Conservation (phyloP, 1,140 invertebrate genomes). For the Lethocerus indicus region DNA sequence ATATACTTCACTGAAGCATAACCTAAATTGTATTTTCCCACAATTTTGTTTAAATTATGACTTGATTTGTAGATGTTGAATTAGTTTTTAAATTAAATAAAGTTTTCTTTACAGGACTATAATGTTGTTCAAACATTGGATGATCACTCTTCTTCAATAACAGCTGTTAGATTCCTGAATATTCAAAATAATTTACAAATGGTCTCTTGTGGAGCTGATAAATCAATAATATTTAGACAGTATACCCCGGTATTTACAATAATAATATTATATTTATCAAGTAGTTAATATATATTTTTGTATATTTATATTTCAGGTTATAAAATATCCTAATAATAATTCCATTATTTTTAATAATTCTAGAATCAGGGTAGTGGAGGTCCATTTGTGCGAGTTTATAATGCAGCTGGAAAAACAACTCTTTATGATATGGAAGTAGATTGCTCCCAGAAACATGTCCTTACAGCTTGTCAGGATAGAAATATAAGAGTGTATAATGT, state of each 20-base stretch:
- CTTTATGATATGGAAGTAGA: slow-evolving; percentile 96
- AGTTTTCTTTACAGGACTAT: slow-evolving; percentile 42
- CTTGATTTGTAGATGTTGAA: not conserved
- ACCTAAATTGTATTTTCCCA: too few relatives aligned
- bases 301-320: too few relatives aligned
- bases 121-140: slow-evolving; percentile 82
- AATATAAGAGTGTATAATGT: slow-evolving; percentile 89
- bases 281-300: too few relatives aligned
- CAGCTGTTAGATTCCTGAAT: slow-evolving; percentile 73
- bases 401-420: slow-evolving; percentile 83
- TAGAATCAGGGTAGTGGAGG: too few relatives aligned
- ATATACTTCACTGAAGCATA: too few relatives aligned
- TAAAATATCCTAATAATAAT: too few relatives aligned
- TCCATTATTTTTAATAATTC: too few relatives aligned
- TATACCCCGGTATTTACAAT: slow-evolving; percentile 23
- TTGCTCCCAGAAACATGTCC: slow-evolving; percentile 69
- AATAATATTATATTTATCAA: too few relatives aligned
- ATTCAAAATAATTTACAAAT: slow-evolving; percentile 53
- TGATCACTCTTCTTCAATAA: slow-evolving; percentile 92
- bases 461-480: slow-evolving; percentile 91
- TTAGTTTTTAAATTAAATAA: slow-evolving; percentile 3
- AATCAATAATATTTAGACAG: slow-evolving; percentile 84
- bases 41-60: too few relatives aligned
- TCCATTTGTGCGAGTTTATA: slow-evolving; percentile 37
- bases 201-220: slow-evolving; percentile 94